Conservation (phyloP, 2,888 invertebrate species). For the Helobdella robusta region DNA sequence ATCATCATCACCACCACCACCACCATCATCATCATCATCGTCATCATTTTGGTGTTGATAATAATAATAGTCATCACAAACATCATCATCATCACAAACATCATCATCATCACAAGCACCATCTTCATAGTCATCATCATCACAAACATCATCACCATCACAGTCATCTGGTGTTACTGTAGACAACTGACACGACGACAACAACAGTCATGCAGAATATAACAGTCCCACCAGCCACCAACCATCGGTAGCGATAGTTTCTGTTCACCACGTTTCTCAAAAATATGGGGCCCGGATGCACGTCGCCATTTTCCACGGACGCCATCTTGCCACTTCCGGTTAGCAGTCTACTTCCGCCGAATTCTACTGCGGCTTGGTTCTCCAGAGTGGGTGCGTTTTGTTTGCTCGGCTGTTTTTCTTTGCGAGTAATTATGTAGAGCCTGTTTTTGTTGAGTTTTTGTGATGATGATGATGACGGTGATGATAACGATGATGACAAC, state of each 20-base stretch:
- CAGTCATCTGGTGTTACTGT: constrained; percentile 32
- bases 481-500: not conserved
- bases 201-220: constrained; percentile 35
- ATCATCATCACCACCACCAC: no score
- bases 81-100: no score
- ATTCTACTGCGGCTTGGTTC: no score
- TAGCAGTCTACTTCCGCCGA: not conserved
- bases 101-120: no score
- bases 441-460: not conserved
- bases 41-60: no score
- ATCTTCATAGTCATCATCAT: no score
- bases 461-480: not conserved
- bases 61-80: no score
- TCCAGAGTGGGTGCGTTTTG: no score
- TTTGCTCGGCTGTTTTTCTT: no score
- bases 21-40: no score
- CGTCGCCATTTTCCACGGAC: constrained; percentile 16
- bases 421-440: constrained; percentile 10
- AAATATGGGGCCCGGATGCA: constrained; percentile 35
- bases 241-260: constrained; percentile 35
- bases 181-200: constrained; percentile 36
- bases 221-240: constrained; percentile 33
- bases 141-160: no score
- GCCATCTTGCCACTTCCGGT: constrained; percentile 16
- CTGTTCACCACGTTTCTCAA: constrained; percentile 34